Conservation (phyloP, 2,888 invertebrate species). For the Metalampra italica region DNA sequence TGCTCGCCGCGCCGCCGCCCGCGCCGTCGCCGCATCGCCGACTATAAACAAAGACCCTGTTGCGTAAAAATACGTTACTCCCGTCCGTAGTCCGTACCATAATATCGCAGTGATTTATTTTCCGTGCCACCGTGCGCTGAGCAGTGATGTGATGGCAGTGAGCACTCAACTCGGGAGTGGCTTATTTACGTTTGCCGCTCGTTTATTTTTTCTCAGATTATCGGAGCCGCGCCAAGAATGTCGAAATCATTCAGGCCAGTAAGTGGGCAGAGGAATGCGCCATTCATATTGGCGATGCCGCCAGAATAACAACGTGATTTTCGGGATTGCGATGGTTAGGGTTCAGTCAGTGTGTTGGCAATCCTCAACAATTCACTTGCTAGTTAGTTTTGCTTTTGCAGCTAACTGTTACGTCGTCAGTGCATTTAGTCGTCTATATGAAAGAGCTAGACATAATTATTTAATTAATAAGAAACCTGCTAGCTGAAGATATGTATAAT, state of each 20-base stretch:
- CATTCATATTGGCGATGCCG: conserved; percentile 67
- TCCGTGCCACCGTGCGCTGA: conserved; percentile 51
- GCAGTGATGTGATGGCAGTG: conserved; percentile 30
- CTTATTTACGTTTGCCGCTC: conserved; percentile 65
- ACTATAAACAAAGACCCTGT: conserved; percentile 70
- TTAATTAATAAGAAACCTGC: no score
- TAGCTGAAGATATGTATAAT: no score
- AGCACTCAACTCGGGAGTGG: conserved; percentile 52
- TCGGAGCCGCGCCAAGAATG: conserved; percentile 76
- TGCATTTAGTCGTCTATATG: no score
- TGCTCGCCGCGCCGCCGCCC: conserved; percentile 28
- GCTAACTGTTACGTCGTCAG: no score
- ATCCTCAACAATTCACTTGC: no score
- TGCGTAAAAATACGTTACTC: conserved; percentile 75
- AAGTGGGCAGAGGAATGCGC: conserved; percentile 74
- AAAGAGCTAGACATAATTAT: no score
- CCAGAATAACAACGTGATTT: conserved; percentile 43
- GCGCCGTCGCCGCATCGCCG: conserved; percentile 20
- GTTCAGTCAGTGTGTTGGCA: not conserved
- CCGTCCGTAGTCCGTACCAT: conserved; percentile 46
- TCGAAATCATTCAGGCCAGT: conserved; percentile 77
- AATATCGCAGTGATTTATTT: conserved; percentile 68
- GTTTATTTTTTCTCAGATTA: conserved; percentile 71
- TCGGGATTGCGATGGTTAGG: conserved; percentile 11
- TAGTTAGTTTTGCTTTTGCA: no score